Evolutionary conservation across 2,797 vertebrate species (phyloP), one percentile per base, ranked within the genome.

Genomic region (Mormyrops boulengeri): DNA sequence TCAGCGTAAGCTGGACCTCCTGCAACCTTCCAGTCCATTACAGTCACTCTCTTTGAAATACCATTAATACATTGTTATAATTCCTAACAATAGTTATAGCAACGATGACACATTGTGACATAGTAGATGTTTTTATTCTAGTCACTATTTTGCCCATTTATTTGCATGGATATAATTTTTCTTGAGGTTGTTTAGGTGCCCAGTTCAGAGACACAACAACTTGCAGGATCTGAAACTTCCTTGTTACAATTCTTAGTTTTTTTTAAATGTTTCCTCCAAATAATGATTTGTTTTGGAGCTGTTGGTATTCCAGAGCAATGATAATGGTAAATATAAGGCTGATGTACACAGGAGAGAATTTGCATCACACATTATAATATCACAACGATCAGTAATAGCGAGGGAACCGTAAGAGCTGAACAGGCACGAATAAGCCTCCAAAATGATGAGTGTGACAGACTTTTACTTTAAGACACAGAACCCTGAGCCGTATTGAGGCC

Each of bases 1-100:
- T 97, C 85, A 95, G 91, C 93, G 97, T 98, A 95, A 88, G 93
- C 90, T 44, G 4, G 41, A 50, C 57, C 22, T 2, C 34, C 19
- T 7, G 9, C 17, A 19, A 19, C 41, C 8, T n/a, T n/a, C 22
- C 77, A 82, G 17, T 82, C 19, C 19, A 47, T 82, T 41, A 82
- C 34, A 41, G 7, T 47, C 77, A 8, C 41, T 22, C 5, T 47
- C 77, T 82, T 22, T 82, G 30, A 44, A 82, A n/a, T n/a, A 2
- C 38, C 38, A 22, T 47, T 80, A 7, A 44, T 19, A 47, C 66
- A 73, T 77, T 77, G 62, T 38, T 69, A 82, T 1, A 82, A 47
- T 47, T 82, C 19, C 41, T 82, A 47, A 6, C 11, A 19, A 44
- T 22, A 82, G 19, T 82, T n/a, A 82, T 3, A 82, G 77, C n/a